Base-by-base conservation (phyloP, 2,797 vertebrate species). In the Tarsius wallacei region DNA sequence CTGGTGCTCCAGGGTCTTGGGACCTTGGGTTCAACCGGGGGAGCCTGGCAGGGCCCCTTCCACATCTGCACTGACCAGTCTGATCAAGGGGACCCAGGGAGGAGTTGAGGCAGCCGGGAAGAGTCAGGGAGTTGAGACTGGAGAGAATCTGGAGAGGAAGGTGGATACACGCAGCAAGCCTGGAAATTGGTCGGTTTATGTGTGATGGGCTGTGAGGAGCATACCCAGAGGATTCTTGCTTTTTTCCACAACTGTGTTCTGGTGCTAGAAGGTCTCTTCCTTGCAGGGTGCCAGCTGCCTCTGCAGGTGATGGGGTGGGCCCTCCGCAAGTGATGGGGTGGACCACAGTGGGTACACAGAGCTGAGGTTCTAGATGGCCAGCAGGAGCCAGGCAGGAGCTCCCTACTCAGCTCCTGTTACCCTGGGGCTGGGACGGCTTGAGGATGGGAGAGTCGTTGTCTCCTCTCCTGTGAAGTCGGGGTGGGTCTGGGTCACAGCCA, bases 391-490 rank as follows among this genome's bases (percentile, higher is more conserved):
- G 14, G 6, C 47, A 83, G 19, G 28, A 71, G 22, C 0, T 0
- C 8, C 9, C 49, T 26, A 0, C 36, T 17, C 9, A 12, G 3
- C 4, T 7, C 16, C 70, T 66, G 61, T 33, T 19, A n/a, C 4
- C 24, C 5, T 2, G 7, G 24, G 66, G 14, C n/a, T 14, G 15
- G 33, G 68, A 47, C 1, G 0, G 19, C 31, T 0, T 0, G 8
- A 76, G 33, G 7, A 16, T 15, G 42, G 28, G 15, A 17, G 21
- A 13, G 0, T 0, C 6, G 7, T 28, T 5, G 8, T 21, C 42
- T n/a, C 31, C 31, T 64, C n/a, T 33, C 53, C 22, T 78, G 4
- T 42, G 17, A 86, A 22, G n/a, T n/a, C 8, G 6, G 57, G 19
- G 28, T 16, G 4, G 3, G 51, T 7, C 33, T 55, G 14, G 26